phyloP scores from a whole-genome alignment of 2,888 invertebrate genomes.

The Ptychoptera albimana region DNA sequence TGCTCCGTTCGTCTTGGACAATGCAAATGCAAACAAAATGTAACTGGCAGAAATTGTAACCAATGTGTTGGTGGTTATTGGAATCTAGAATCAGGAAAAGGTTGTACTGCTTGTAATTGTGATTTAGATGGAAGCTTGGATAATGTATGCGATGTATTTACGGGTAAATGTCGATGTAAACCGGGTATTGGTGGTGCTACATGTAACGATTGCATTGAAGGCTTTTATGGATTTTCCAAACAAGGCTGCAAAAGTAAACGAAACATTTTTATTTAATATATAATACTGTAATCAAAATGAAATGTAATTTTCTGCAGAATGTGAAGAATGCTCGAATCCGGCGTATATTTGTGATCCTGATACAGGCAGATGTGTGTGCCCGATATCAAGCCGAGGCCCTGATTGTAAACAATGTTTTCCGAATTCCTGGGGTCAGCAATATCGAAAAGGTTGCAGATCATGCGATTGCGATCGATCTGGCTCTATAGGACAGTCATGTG shows the following conservation, averaged over 20 bases:
- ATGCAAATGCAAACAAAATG: slow-evolving; percentile 57
- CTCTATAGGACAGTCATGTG: slow-evolving; percentile 44
- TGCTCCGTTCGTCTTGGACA: slow-evolving; percentile 67
- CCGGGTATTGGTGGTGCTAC: slow-evolving; percentile 55
- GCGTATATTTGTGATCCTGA: slow-evolving; percentile 82
- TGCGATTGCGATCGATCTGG: slow-evolving; percentile 56
- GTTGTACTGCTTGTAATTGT: slow-evolving; percentile 76
- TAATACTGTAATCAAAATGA: slow-evolving; percentile 12
- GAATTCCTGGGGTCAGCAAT: slow-evolving; percentile 65
- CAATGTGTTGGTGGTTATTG: slow-evolving; percentile 64
- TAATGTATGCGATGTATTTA: slow-evolving; percentile 53
- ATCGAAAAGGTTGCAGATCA: slow-evolving; percentile 61
- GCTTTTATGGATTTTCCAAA: slow-evolving; percentile 54
- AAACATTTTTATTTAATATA: neutral
- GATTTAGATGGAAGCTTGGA: slow-evolving; percentile 47
- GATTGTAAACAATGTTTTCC: slow-evolving; percentile 66
- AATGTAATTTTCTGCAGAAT: slow-evolving; percentile 34
- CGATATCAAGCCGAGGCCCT: slow-evolving; percentile 67
- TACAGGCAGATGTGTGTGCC: slow-evolving; percentile 87
- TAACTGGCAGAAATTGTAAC: slow-evolving; percentile 57
- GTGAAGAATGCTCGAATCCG: slow-evolving; percentile 58
- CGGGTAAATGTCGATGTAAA: slow-evolving; percentile 65
- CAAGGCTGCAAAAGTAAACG: slow-evolving; percentile 57
- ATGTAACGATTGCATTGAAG: slow-evolving; percentile 59
- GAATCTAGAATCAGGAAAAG: slow-evolving; percentile 53